A percentile compares a stretch with the other conserved stretches of the same genome.
Evolutionary conservation across 2,888 invertebrate genomes (phyloP).

Genomic region (Cerastis rubricosa): DNA sequence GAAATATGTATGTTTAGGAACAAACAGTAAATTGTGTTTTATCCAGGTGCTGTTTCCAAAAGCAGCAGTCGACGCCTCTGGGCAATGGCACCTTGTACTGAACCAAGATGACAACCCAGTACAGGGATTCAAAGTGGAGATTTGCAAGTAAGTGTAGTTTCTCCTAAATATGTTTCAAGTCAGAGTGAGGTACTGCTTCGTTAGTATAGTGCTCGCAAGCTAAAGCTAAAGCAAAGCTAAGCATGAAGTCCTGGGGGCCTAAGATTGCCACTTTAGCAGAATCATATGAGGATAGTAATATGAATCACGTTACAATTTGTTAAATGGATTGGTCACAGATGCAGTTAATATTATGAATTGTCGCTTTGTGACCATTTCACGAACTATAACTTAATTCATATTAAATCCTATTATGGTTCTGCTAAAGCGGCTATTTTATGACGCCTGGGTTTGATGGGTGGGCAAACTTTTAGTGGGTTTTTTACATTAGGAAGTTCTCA

Average conservation of each 20-base stretch:
- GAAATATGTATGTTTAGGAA: neutral
- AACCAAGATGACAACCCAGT: conserved; percentile 91
- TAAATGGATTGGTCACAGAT: neutral
- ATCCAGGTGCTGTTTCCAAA: conserved; percentile 91
- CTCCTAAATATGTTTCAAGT: neutral
- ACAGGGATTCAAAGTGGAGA: conserved; percentile 94
- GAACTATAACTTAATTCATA: neutral
- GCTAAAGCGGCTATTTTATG: neutral
- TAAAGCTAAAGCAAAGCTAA: too few relatives aligned
- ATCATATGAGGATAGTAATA: neutral
- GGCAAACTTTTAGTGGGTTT: neutral
- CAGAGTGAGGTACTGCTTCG: neutral
- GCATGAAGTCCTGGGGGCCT: neutral
- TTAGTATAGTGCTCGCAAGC: neutral
- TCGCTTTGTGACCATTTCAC: neutral
- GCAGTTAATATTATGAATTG: neutral
- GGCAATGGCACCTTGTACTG: conserved; percentile 93
- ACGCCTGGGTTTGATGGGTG: too few relatives aligned
- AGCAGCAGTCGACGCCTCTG: conserved; percentile 90
- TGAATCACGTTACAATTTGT: neutral
- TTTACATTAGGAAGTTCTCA: neutral
- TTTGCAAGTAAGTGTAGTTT: conserved; percentile 92
- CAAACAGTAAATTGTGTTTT: neutral
- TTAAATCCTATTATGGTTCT: neutral
- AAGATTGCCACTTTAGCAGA: neutral